phyloP scores from a whole-genome alignment of 2,113 vertebrate species.

The Aplodontia rufa region DNA sequence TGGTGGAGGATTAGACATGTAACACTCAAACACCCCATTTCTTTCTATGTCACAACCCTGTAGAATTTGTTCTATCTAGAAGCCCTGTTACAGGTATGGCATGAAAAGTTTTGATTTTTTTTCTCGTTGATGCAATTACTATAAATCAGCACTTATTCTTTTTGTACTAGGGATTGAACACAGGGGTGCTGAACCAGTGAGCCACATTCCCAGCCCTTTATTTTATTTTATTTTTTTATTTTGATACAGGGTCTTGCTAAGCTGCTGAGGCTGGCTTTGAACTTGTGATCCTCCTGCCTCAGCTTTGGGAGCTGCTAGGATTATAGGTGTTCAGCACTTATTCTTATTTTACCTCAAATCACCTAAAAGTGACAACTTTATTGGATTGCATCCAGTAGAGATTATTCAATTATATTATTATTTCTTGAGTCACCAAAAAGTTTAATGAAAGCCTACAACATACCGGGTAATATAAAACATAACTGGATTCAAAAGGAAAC shows the following conservation, averaged over 20 bases:
- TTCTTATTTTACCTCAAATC: neutral
- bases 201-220: no score
- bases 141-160: neutral
- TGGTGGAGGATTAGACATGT: neutral
- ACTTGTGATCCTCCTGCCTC: no score
- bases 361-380: neutral
- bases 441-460: neutral
- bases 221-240: no score
- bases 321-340: neutral
- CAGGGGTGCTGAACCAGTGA: no score
- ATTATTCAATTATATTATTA: neutral
- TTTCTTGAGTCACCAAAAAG: neutral
- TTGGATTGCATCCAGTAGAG: neutral
- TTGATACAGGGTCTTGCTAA: no score
- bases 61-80: neutral
- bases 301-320: no score
- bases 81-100: neutral
- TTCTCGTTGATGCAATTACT: neutral
- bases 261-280: no score
- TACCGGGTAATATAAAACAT: neutral
- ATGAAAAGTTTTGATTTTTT: neutral
- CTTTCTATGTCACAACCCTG: fast-evolving
- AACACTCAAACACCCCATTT: neutral
- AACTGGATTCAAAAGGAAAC: neutral
- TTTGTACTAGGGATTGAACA: no score